These are phyloP conservation scores for Tichodroma muraria DNA, from an alignment of 2,113 vertebrate species.

Conservation along the genomic window DNA sequence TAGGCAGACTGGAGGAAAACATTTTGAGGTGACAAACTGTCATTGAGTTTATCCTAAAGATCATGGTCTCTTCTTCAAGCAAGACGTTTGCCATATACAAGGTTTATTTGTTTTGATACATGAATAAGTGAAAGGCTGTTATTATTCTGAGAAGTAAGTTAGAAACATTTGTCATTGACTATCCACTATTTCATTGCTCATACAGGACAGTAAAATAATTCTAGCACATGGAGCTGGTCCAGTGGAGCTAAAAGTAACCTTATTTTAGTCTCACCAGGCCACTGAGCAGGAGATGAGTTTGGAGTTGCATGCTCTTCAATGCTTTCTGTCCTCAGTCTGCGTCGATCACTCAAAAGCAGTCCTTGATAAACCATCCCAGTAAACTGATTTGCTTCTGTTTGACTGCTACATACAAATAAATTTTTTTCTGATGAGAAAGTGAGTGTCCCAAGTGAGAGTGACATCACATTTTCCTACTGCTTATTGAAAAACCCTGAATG, in stretches of 20 bases:
- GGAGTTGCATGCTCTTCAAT: slow-evolving; percentile 95
- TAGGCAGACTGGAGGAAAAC: background rate
- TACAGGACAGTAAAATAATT: background rate
- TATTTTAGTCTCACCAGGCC: slow-evolving; percentile 84
- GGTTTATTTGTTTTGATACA: background rate
- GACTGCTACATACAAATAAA: slow-evolving; percentile 74
- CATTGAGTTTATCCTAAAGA: background rate
- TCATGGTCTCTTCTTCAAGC: background rate
- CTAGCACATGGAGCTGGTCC: background rate
- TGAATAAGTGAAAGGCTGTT: background rate
- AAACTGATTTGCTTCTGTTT: slow-evolving; percentile 90
- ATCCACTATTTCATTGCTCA: background rate
- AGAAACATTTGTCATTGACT: background rate
- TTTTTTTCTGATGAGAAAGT: slow-evolving; percentile 1
- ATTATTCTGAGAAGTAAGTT: background rate
- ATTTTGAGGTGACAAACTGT: background rate
- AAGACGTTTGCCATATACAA: background rate
- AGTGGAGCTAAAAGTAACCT: background rate
- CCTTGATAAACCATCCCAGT: slow-evolving; percentile 98
- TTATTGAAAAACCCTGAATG: background rate
- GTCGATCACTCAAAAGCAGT: slow-evolving; percentile 90
- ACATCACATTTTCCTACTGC: background rate
- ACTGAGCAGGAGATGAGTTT: slow-evolving; percentile 89
- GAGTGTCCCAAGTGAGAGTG: background rate
- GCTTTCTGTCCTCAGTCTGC: slow-evolving; percentile 91